A percentile compares a stretch with the other conserved stretches of the same genome.
Conservation (phyloP, 2,113 vertebrate genomes). For the Eulemur rufifrons region DNA sequence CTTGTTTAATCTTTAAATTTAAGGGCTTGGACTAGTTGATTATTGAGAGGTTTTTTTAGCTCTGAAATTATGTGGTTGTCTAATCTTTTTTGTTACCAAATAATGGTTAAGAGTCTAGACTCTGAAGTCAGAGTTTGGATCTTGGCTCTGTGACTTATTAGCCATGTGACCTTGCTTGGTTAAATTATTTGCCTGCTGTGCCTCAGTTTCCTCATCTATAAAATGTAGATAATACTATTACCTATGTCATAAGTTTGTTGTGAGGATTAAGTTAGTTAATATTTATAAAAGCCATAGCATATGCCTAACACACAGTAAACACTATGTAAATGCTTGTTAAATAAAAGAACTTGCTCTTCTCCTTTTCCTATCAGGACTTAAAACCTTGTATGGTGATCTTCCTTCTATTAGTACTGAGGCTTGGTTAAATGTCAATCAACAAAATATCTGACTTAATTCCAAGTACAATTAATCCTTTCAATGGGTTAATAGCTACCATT, state of each 20-base stretch:
- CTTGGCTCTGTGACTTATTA: neutral
- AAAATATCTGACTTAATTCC: neutral
- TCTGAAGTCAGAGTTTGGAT: slow-evolving; percentile 35
- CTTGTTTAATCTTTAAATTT: neutral
- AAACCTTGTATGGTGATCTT: neutral
- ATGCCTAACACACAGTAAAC: neutral
- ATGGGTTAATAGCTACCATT: neutral
- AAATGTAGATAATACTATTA: neutral
- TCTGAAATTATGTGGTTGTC: neutral
- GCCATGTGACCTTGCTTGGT: neutral
- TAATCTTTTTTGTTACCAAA: slow-evolving; percentile 36
- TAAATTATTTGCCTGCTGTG: neutral
- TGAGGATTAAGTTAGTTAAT: neutral
- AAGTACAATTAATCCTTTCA: neutral
- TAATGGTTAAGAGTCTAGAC: neutral
- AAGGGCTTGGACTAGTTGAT: neutral
- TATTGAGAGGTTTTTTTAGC: neutral
- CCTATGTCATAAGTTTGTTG: neutral
- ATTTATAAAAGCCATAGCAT: slow-evolving; percentile 7
- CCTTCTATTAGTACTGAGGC: neutral
- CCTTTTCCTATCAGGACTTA: slow-evolving; percentile 2
- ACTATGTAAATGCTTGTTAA: neutral
- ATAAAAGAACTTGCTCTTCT: neutral
- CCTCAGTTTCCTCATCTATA: slow-evolving; percentile 45
- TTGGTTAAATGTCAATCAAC: neutral